A percentile compares a stretch with the other conserved stretches of the same genome.
These are phyloP conservation scores for Ephydatia muelleri DNA, from an alignment of 37 sponge, comb jelly and placozoan species.

Conservation along the genomic window DNA sequence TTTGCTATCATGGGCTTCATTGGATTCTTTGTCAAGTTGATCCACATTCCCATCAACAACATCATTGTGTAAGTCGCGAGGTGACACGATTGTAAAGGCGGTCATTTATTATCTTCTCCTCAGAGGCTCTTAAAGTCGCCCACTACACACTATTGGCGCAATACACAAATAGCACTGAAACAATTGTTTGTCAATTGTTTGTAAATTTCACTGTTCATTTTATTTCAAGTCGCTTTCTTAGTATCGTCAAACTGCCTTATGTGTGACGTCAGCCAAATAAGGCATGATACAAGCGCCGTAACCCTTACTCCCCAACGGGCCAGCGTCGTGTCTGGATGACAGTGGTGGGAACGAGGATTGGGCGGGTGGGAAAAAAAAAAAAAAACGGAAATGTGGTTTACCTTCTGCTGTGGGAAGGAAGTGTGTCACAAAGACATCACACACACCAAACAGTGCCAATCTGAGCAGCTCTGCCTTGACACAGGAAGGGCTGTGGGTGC, in stretches of 20 bases:
- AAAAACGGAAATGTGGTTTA: not conserved
- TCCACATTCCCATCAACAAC: constrained; percentile 99
- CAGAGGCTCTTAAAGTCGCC: not conserved
- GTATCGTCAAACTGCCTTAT: not conserved
- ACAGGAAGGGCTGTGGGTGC: not conserved
- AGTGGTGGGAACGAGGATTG: not conserved
- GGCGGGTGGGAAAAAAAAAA: not conserved
- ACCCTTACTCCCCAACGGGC: not conserved
- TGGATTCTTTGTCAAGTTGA: constrained; percentile 99
- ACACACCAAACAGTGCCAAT: not conserved
- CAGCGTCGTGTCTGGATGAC: not conserved
- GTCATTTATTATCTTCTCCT: not conserved
- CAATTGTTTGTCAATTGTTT: not conserved
- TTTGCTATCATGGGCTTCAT: constrained; percentile 99
- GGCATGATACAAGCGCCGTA: not conserved
- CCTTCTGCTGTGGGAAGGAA: not conserved
- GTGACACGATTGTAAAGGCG: not conserved
- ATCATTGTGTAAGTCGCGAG: constrained; percentile 90
- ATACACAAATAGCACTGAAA: not conserved
- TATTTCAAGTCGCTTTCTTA: not conserved
- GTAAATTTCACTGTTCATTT: not conserved
- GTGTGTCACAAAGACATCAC: not conserved
- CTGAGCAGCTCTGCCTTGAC: not conserved
- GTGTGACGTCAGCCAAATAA: not conserved
- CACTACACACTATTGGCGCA: not conserved